Evolutionary conservation across 2,888 invertebrate genomes (phyloP).

Genomic region (Andrena dorsata): DNA sequence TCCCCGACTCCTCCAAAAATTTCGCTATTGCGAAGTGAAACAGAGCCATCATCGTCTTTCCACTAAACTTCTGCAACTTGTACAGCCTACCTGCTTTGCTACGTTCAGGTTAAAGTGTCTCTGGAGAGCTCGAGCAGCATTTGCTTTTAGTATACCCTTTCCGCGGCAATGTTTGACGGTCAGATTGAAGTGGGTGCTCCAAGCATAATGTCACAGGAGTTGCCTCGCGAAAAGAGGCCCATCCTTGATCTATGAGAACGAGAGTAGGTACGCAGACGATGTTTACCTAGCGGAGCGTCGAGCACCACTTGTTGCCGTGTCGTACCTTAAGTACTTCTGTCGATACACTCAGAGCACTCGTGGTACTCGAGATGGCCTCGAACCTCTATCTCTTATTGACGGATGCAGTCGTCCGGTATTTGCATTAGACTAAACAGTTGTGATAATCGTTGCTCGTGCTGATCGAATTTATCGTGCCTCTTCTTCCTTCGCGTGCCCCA

Average conservation of each 20-base stretch:
- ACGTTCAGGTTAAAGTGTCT: conserved; percentile 25
- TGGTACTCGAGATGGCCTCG: conserved; percentile 62
- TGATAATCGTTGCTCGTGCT: conserved; percentile 27
- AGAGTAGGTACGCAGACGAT: conserved; percentile 50
- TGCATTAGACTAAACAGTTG: conserved; percentile 55
- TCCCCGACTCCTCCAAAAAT: neutral
- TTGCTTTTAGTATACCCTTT: conserved; percentile 39
- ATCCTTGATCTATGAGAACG: conserved; percentile 44
- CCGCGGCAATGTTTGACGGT: conserved; percentile 36
- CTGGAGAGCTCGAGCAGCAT: conserved; percentile 26
- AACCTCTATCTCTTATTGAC: conserved; percentile 54
- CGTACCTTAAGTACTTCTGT: conserved; percentile 75
- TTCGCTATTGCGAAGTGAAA: neutral
- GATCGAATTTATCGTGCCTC: conserved; percentile 35
- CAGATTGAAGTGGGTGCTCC: conserved; percentile 52
- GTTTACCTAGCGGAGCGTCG: conserved; percentile 71
- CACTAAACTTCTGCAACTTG: neutral
- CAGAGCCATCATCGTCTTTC: neutral
- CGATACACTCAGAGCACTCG: conserved; percentile 68
- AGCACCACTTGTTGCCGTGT: conserved; percentile 80
- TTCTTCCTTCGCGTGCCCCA: neutral
- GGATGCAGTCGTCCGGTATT: conserved; percentile 45
- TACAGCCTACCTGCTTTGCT: neutral
- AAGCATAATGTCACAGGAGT: conserved; percentile 57
- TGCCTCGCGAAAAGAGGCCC: conserved; percentile 33